A percentile compares a stretch with the other conserved stretches of the same genome.
These are phyloP conservation scores for Cataglyphis altisquamis DNA, from an alignment of 2,888 invertebrate species.

Conservation along the genomic window DNA sequence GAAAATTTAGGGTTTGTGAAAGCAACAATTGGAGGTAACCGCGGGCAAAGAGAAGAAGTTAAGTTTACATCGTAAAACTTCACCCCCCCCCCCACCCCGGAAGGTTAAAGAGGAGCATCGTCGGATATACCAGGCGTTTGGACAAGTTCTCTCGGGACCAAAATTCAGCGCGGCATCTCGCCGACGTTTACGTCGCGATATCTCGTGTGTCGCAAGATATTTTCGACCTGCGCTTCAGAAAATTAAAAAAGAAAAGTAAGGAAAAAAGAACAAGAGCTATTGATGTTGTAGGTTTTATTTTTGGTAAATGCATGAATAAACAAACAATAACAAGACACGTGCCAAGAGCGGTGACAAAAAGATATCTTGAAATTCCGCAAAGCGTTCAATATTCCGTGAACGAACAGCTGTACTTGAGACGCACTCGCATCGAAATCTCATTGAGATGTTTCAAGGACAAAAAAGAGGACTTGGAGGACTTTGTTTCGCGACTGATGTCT, in stretches of 20 bases:
- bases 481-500: not conserved
- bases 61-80: constrained; percentile 9
- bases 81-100: not conserved
- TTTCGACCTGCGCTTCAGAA: constrained; percentile 22
- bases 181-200: not conserved
- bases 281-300: not conserved
- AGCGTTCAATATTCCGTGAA: not conserved
- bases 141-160: constrained; percentile 23
- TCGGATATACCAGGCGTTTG: constrained; percentile 10
- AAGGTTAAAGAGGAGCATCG: constrained; percentile 2
- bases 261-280: not conserved
- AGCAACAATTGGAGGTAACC: constrained; percentile 43
- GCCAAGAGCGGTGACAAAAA: not conserved
- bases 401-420: not conserved
- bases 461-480: not conserved
- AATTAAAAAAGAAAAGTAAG: not conserved
- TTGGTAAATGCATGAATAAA: not conserved
- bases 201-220: constrained; percentile 31
- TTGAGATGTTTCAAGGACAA: not conserved
- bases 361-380: not conserved
- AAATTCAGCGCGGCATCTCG: constrained; percentile 9
- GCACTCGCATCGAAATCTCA: not conserved
- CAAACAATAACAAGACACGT: constrained; percentile 6
- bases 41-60: not conserved
- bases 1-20: constrained; percentile 10